phyloP scores from a whole-genome alignment of 2,888 invertebrate genomes.

The Adineta ricciae region DNA sequence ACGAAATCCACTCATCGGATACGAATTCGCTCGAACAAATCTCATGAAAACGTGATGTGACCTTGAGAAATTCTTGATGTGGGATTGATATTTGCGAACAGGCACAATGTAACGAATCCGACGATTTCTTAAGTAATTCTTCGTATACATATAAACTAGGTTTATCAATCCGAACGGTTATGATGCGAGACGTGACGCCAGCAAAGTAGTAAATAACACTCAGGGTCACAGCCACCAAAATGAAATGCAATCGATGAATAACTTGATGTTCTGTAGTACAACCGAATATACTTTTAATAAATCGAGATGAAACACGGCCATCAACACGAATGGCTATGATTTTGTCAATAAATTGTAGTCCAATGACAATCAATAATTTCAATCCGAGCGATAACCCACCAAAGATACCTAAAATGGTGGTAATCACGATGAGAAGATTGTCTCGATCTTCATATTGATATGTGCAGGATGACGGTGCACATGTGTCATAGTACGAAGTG shows the following conservation, averaged over 20 bases:
- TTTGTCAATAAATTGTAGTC: not conserved
- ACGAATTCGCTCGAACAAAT: not conserved
- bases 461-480: not conserved
- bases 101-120: not conserved
- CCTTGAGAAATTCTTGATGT: not conserved
- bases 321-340: not conserved
- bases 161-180: not conserved
- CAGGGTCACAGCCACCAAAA: not conserved
- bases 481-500: not conserved
- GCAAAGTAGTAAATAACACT: not conserved
- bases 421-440: not conserved
- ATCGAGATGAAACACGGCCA: not conserved
- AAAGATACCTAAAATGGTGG: not conserved
- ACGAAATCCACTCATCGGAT: not conserved
- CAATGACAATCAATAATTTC: not conserved
- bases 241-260: not conserved
- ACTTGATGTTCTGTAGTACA: not conserved
- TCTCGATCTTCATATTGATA: not conserved
- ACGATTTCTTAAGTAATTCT: not conserved
- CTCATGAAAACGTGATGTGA: not conserved
- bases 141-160: not conserved
- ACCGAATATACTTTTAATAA: not conserved
- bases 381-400: not conserved
- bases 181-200: not conserved
- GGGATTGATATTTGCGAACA: not conserved